Percentiles rank a stretch among this genome's conserved stretches.
Conservation (phyloP, 2,888 invertebrate species). For the Harpalus rufipes region DNA sequence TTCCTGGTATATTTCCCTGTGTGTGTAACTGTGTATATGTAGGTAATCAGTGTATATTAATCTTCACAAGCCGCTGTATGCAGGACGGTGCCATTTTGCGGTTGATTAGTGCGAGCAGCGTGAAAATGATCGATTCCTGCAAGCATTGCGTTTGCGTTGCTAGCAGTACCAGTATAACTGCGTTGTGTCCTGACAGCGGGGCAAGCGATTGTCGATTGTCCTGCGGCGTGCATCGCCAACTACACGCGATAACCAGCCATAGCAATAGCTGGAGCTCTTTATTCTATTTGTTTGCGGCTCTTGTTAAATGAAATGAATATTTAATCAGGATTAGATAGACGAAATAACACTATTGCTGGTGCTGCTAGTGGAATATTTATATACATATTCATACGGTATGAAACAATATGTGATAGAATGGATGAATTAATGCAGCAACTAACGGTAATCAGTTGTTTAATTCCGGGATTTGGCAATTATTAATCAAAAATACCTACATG, state of each 20-base stretch:
- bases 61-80: background rate
- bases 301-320: conserved; percentile 23
- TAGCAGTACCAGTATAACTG: background rate
- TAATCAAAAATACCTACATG: too few species aligned
- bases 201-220: conserved; percentile 15
- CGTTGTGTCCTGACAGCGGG: conserved; percentile 19
- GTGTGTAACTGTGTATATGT: background rate
- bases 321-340: conserved; percentile 7
- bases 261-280: background rate
- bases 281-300: conserved; percentile 11
- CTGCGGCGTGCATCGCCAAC: background rate
- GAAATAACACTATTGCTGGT: background rate
- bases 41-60: conserved; percentile 2
- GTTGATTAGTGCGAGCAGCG: conserved; percentile 19
- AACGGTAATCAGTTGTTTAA: too few species aligned
- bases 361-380: background rate
- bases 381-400: background rate
- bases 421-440: too few species aligned
- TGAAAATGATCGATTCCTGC: conserved; percentile 40
- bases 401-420: too few species aligned
- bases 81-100: conserved; percentile 18
- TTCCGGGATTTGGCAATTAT: too few species aligned
- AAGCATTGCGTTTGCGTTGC: background rate
- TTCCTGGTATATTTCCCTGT: background rate
- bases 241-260: background rate